Percentiles rank a stretch among this genome's conserved stretches.
These are phyloP conservation scores for Cantharis flavilabris DNA, from an alignment of 2,888 invertebrate species.

Conservation along the genomic window DNA sequence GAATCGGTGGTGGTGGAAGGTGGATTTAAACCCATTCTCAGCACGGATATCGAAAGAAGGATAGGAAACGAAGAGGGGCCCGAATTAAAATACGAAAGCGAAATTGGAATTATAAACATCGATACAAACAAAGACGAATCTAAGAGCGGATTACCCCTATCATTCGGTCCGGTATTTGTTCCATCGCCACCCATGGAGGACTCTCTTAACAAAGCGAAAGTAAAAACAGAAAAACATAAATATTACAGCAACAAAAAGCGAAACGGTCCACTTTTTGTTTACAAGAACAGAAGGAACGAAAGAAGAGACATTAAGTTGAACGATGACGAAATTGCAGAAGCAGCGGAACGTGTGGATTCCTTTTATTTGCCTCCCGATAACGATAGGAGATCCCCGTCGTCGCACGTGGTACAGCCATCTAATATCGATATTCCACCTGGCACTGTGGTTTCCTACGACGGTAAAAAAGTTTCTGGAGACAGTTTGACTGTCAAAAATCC, in stretches of 20 bases:
- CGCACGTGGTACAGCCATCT: conserved; percentile 40
- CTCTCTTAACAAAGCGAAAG: conserved; percentile 48
- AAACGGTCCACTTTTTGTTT: conserved; percentile 21
- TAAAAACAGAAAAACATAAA: conserved; percentile 1
- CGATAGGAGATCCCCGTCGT: conserved; percentile 51
- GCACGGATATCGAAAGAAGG: conserved; percentile 62
- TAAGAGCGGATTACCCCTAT: conserved; percentile 61
- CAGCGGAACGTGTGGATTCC: conserved; percentile 71
- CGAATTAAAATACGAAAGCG: conserved; percentile 58
- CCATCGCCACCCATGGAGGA: conserved; percentile 74
- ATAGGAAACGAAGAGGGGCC: conserved; percentile 50
- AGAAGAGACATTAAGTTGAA: conserved; percentile 6
- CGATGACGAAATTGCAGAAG: conserved; percentile 64
- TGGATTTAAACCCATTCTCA: conserved; percentile 80
- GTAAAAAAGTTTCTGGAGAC: conserved; percentile 73
- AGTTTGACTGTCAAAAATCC: conserved; percentile 57
- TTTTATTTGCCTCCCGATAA: conserved; percentile 75
- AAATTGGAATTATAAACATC: conserved; percentile 51
- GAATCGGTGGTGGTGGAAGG: conserved; percentile 81
- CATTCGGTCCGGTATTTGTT: conserved; percentile 81
- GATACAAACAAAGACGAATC: conserved; percentile 57
- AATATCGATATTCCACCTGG: conserved; percentile 59
- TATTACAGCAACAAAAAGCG: conserved; percentile 48
- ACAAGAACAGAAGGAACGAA: conserved; percentile 30
- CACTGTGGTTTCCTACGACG: conserved; percentile 75